phyloP scores from a whole-genome alignment of 2,797 vertebrate species.

The Cottoperca gobio region DNA sequence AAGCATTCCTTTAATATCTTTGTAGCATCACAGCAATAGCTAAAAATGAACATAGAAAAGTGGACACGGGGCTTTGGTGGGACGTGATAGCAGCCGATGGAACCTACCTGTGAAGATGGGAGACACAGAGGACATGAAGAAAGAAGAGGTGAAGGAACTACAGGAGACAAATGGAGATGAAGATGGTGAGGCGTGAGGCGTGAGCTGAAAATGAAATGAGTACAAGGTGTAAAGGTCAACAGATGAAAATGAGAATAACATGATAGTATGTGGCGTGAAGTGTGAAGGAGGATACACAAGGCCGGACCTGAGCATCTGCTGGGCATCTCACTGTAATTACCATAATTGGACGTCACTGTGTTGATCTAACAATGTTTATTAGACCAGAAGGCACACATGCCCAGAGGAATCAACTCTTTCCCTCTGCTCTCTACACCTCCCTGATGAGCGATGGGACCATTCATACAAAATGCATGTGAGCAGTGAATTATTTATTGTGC shows the following conservation, averaged over 20 bases:
- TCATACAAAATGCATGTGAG: constrained; percentile 79
- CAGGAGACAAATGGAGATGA: constrained; percentile 62
- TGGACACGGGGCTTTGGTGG: background rate
- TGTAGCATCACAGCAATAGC: background rate
- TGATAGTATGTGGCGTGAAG: constrained; percentile 16
- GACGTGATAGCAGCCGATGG: background rate
- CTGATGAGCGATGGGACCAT: constrained; percentile 62
- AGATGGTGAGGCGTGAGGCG: constrained; percentile 53
- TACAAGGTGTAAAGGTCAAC: constrained; percentile 70
- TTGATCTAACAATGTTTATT: constrained; percentile 23
- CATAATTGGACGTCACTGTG: constrained; percentile 6
- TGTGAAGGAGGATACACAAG: constrained; percentile 3
- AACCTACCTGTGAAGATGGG: constrained; percentile 64
- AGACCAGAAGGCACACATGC: constrained; percentile 15
- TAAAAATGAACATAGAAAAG: background rate
- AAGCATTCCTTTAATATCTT: too few species aligned
- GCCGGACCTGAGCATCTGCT: constrained; percentile 8
- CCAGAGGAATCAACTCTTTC: constrained; percentile 21
- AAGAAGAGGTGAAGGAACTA: constrained; percentile 55
- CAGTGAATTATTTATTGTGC: constrained; percentile 78
- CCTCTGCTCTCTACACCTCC: constrained; percentile 34
- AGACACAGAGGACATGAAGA: constrained; percentile 58
- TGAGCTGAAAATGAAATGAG: constrained; percentile 71
- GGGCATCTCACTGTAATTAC: constrained; percentile 21
- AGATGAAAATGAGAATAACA: constrained; percentile 39